Percentiles rank a stretch among this genome's conserved stretches.
Conservation (phyloP, 2,797 vertebrate species). For the Ptychobarbus kaznakovi region DNA sequence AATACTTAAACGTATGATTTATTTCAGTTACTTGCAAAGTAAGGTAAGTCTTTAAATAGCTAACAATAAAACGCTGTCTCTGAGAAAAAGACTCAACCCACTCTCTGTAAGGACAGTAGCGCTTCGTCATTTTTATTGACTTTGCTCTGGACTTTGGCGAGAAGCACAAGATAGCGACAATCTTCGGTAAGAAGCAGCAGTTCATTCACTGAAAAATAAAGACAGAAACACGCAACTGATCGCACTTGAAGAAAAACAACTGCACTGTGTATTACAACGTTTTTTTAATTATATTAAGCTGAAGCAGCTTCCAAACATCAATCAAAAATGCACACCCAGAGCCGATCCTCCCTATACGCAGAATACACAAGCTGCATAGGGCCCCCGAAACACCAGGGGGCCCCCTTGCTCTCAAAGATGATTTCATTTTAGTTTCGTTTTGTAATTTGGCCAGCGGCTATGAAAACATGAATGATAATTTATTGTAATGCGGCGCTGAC, state of each 20-base stretch:
- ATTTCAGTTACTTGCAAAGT: background rate
- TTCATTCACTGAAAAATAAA: slow-evolving; percentile 82
- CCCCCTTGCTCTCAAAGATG: no score
- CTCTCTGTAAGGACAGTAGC: slow-evolving; percentile 86
- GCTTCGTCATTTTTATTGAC: slow-evolving; percentile 86
- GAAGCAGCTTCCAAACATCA: background rate
- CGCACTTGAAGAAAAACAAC: slow-evolving; percentile 33
- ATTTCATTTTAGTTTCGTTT: no score
- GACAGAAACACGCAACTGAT: background rate
- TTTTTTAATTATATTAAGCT: background rate
- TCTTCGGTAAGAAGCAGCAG: slow-evolving; percentile 87
- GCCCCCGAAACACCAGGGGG: no score
- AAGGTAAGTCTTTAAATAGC: no score
- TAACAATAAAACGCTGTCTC: background rate
- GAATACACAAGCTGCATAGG: no score
- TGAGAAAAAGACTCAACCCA: slow-evolving; percentile 67
- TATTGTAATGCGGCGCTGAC: no score
- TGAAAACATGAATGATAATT: no score
- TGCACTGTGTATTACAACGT: background rate
- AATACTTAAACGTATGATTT: background rate
- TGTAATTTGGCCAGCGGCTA: no score
- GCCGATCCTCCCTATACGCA: no score
- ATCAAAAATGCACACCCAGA: background rate
- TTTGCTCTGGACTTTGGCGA: slow-evolving; percentile 92
- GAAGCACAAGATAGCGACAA: slow-evolving; percentile 87